Base-by-base conservation (phyloP, 1,140 invertebrate genomes). In the Macrobrachium nipponense region DNA sequence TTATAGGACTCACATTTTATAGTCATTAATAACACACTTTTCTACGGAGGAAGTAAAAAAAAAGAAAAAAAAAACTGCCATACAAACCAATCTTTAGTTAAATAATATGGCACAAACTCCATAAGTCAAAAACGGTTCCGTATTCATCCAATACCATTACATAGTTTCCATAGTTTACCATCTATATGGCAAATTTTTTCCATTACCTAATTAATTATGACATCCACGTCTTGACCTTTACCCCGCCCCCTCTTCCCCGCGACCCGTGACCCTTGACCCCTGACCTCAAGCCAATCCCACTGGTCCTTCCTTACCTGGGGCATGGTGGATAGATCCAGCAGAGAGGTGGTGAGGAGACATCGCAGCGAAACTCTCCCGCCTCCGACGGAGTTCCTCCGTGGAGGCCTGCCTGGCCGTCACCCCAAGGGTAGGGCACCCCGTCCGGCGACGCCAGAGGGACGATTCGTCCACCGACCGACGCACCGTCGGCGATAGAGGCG, bases 381-480 rank as follows among this genome's bases (percentile, higher is more conserved):
- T 61, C 12, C 82, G 75, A 11, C 82, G 72, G 7, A 85, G 59
- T 73, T 85, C 82, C 59, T 85, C 82, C 62, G 82, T 85, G 14
- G 82, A 85, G 8, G 82, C 76, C 75, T 85, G 82, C 17, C 82
- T 58, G 62, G 60, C 75, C 44, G 76, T 27, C 15, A n/a, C 76
- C 43, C 27, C 27, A 20, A 23, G n/a, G 59, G 81, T 73, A 59
- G 44, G 43, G 64, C 43, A 58, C 7, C 73, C 82, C n/a, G 73
- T 76, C 6, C 73, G 73, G 36, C 82, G 82, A 62, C 82, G 43
- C 82, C 82, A 85, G 15, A 85, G 75, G 43, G 75, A 59, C 11
- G 75, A 20, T 76, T 85, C 82, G 66, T 85, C 82, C n/a, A 85
- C 82, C n/a, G 82, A 85, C 44, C 82, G 82, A 27, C 82, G 82